Percentiles rank a stretch among this genome's conserved stretches.
These are phyloP conservation scores for Cinclus mexicanus DNA, from an alignment of 2,113 vertebrate species.

Conservation along the genomic window DNA sequence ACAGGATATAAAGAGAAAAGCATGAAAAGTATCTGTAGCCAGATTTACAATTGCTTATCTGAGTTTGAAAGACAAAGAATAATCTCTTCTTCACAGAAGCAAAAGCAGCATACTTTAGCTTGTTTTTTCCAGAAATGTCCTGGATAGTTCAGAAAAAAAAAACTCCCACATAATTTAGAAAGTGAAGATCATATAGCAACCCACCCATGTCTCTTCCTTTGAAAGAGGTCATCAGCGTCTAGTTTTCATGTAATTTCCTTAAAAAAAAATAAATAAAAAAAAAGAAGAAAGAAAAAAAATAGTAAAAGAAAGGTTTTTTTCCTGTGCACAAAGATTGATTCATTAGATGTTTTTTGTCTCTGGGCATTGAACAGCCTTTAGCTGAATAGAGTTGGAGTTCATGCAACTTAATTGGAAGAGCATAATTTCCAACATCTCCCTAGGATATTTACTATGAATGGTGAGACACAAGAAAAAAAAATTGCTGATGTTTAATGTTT, in stretches of 20 bases:
- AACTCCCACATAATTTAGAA: neutral
- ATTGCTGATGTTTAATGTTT: neutral
- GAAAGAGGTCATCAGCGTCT: neutral
- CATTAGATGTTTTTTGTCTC: neutral
- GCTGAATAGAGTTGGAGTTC: neutral
- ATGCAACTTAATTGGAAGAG: neutral
- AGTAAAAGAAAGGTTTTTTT: neutral
- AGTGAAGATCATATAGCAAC: neutral
- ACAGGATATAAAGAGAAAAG: neutral
- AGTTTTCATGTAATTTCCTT: neutral
- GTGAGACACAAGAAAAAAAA: neutral
- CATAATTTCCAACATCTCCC: neutral
- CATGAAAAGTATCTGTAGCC: neutral
- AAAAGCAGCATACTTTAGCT: neutral
- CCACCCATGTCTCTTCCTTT: neutral
- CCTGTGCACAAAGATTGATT: constrained; percentile 3
- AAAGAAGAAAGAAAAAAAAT: neutral
- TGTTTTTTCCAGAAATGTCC: neutral
- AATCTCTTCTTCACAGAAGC: neutral
- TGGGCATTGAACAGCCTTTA: neutral
- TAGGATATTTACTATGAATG: neutral
- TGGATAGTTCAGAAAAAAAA: neutral
- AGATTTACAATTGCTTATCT: neutral
- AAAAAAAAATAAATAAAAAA: neutral
- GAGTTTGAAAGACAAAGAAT: neutral